Percentiles rank a stretch among this genome's conserved stretches.
Evolutionary conservation across 1,140 invertebrate species (phyloP).

Genomic region (Sipha flava): DNA sequence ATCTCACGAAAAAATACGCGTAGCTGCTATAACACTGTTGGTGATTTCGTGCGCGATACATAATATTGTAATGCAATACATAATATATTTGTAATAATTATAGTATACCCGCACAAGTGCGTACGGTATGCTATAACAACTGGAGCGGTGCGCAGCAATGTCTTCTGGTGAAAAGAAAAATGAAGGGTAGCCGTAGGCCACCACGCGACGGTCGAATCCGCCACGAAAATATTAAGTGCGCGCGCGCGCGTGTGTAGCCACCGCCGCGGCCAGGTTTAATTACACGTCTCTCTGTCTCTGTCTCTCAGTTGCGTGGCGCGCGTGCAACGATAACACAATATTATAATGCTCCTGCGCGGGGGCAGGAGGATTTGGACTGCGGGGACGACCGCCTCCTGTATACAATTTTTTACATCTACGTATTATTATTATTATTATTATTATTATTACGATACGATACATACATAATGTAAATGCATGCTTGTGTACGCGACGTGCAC

Average conservation of each 20-base stretch:
- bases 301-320: not conserved
- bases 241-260: no score
- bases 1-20: no score
- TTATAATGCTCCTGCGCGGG: not conserved
- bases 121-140: no score
- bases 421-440: not conserved
- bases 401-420: no score
- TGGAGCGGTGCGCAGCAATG: no score
- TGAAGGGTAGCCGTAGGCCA: not conserved
- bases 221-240: no score
- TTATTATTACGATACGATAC: no score
- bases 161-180: not conserved
- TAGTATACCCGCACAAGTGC: no score
- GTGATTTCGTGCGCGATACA: no score
- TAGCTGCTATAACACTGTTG: no score
- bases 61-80: no score
- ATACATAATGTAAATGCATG: not conserved
- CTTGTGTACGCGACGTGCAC: not conserved
- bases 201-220: not conserved
- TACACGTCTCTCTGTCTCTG: not conserved
- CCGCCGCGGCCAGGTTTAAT: conserved; percentile 26
- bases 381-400: not conserved
- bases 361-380: not conserved
- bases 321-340: not conserved
- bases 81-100: no score